Base-by-base conservation (phyloP, 2,113 vertebrate species). In the Halichoeres trimaculatus region DNA sequence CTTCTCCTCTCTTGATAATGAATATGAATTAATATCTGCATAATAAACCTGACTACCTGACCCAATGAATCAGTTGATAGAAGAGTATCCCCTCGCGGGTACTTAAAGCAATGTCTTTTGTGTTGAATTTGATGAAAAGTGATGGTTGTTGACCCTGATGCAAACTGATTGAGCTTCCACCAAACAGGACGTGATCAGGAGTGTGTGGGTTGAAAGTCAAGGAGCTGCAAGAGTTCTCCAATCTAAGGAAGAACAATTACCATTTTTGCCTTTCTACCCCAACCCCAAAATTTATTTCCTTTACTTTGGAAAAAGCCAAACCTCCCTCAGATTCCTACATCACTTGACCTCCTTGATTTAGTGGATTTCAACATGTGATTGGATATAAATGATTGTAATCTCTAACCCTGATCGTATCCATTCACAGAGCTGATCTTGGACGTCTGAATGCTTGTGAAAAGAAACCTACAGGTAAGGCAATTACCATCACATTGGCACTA, bases 351-450 rank as follows among this genome's bases (percentile, higher is more conserved):
- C 23, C n/a, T 12, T 35, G 9, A 35, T n/a, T 45, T 40, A 16
- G 1, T 10, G 22, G 17, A 55, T 50, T 17, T 41, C 20, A 8
- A 50, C 17, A 19, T 43, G 34, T 2, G 16, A 23, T 10, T 0
- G 35, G 10, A 10, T 20, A 10, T 40, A 22, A 17, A 45, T 8
- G 43, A 45, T 19, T 17, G 43, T 7, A 17, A 6, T 6, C 40
- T 69, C 53, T 54, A 47, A 70, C 34, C 35, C 2, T 3, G 4
- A 0, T 61, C 80, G 11, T 79, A 66, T 85, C n/a, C 70, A 11
- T 76, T 77, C 51, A 62, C 84, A 84, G 73, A n/a, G 12, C 30
- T 20, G 3, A 30, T 20, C n/a, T 9, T 10, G 54, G 59, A 57
- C 6, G 41, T 35, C n/a, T 43, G 30, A 58, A 14, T 38, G 13